Base-by-base conservation (phyloP, 2,888 invertebrate genomes). In the Tenthredo notha region DNA sequence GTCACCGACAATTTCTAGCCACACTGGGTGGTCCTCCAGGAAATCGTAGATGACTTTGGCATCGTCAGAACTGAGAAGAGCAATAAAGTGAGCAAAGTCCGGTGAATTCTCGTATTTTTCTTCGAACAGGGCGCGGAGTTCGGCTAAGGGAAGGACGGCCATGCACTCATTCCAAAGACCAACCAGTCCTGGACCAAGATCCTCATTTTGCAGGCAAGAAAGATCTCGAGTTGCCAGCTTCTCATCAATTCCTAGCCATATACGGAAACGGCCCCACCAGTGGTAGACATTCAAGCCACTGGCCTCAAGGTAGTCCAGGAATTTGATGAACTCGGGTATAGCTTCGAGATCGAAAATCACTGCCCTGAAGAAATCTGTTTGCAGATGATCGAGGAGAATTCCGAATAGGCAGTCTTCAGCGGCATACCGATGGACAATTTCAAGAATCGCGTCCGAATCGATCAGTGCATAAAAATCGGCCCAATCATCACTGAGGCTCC, bases 391-490 rank as follows among this genome's bases (percentile, higher is more conserved):
- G 7, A 37, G 37, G 37, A 37, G 37, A 37, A 37, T 2, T 37
- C 37, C 37, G 37, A 37, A 1, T 2, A 37, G 6, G 37, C 37
- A 37, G 2, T 93, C 92, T 5, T 89, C 87, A 0, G 86, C 85
- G 61, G 91, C 0, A 84, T 91, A 92, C 0, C 86, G 0, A 84
- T 43, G 2, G n/a, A 91, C 80, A 12, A 92, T 86, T 0, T 37
- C 15, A 0, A 83, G 0, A 2, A 93, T 87, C 25, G 90, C 72
- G 0, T 91, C 87, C 0, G 65, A 0, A 0, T 92, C 92, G 0
- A 92, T 3, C 0, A 92, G 70, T 1, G 88, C 88, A 0, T 89
- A 9, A 74, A 93, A 92, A 10, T 91, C 92, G 37, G 91, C 86
- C 9, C 92, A 61, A 21, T 91, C 92, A 3, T 90, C 88, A n/a